phyloP scores from a whole-genome alignment of 2,113 vertebrate genomes.

The Indicator indicator region DNA sequence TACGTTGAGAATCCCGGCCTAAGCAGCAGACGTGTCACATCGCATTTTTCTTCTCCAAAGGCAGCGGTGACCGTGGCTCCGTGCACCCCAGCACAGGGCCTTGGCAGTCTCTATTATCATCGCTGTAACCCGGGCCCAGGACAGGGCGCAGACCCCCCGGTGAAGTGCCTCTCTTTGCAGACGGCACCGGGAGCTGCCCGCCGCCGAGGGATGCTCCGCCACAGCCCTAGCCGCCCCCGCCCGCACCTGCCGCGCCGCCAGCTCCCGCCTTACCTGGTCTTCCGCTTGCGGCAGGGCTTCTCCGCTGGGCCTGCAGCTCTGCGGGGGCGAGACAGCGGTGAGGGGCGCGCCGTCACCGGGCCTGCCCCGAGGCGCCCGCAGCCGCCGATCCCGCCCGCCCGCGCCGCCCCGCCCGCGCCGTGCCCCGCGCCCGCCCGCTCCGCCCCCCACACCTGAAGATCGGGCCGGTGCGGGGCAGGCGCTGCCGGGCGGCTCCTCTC shows the following conservation, averaged over 20 bases:
- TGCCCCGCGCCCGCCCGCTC: background rate
- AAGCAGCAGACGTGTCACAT: background rate
- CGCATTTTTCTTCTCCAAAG: background rate
- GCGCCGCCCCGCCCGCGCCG: background rate
- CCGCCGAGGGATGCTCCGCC: background rate
- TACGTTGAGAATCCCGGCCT: background rate
- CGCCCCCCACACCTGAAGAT: constrained; percentile 28
- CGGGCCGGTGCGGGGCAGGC: background rate
- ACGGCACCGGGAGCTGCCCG: background rate
- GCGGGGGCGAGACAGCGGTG: background rate
- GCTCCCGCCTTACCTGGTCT: constrained; percentile 5
- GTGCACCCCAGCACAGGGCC: background rate
- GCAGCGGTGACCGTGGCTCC: background rate
- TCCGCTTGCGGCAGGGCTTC: background rate
- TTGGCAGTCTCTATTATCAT: background rate
- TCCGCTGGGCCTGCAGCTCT: constrained; percentile 9
- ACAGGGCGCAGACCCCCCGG: background rate
- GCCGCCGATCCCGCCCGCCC: background rate
- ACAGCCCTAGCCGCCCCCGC: background rate
- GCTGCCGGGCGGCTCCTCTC: background rate
- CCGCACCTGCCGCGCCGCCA: background rate
- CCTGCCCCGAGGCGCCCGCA: background rate
- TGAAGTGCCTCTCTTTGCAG: background rate
- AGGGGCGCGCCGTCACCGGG: background rate
- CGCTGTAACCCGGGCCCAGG: background rate